These are phyloP conservation scores for Anableps anableps DNA, from an alignment of 2,797 vertebrate species.

Conservation along the genomic window DNA sequence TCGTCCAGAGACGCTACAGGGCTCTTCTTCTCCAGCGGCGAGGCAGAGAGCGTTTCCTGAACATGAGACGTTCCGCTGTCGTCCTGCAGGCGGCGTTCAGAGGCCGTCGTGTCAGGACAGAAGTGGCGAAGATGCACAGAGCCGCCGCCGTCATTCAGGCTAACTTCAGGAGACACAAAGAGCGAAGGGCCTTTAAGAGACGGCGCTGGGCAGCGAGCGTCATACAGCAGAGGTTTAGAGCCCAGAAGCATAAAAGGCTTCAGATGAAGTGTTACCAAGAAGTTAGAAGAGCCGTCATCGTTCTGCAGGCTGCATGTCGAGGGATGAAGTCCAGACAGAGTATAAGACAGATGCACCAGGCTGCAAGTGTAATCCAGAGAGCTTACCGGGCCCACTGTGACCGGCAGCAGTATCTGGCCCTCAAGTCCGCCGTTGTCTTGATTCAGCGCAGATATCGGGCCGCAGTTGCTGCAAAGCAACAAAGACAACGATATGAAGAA, in stretches of 20 bases:
- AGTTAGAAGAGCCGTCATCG: conserved; percentile 8
- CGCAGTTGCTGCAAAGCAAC: conserved; percentile 38
- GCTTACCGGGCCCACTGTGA: conserved; percentile 71
- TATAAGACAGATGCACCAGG: conserved; percentile 21
- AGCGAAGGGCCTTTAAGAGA: conserved; percentile 30
- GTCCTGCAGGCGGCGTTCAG: conserved; percentile 72
- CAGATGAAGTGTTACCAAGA: conserved; percentile 16
- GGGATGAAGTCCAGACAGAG: conserved; percentile 56
- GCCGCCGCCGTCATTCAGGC: conserved; percentile 57
- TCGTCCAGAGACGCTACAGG: conserved; percentile 77
- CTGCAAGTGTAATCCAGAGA: conserved; percentile 69
- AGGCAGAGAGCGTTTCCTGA: conserved; percentile 46
- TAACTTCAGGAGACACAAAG: conserved; percentile 28
- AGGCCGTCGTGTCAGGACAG: conserved; percentile 31
- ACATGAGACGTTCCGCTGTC: conserved; percentile 43
- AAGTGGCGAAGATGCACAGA: conserved; percentile 26
- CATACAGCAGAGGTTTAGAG: conserved; percentile 58
- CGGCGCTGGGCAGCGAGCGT: conserved; percentile 44
- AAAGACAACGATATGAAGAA: conserved; percentile 47
- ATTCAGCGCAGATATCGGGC: conserved; percentile 82
- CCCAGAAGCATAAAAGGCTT: conserved; percentile 4
- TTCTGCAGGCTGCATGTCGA: conserved; percentile 68
- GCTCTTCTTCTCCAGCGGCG: conserved; percentile 35
- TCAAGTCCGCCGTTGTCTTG: conserved; percentile 73
- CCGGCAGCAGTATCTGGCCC: conserved; percentile 57